Percentiles rank a stretch among this genome's conserved stretches.
Evolutionary conservation across 1,140 invertebrate species (phyloP).

Genomic region (Aphidius gifuensis): DNA sequence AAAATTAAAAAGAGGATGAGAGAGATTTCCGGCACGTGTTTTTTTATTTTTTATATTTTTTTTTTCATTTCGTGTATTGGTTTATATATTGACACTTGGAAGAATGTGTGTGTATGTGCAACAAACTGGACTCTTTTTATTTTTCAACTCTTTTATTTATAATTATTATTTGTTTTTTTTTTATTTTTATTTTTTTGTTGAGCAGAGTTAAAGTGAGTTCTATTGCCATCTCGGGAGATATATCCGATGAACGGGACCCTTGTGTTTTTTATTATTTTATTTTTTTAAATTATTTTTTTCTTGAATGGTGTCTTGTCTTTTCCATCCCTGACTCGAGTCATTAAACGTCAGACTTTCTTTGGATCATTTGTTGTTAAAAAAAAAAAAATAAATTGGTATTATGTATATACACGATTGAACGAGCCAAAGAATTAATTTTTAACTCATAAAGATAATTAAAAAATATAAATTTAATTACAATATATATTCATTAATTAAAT

Average conservation of each 20-base stretch:
- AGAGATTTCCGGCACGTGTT: no score
- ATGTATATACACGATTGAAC: no score
- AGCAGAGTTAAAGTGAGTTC: background rate
- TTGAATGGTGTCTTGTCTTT: background rate
- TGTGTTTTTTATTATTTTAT: conserved; percentile 17
- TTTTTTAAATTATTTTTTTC: background rate
- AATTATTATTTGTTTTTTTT: background rate
- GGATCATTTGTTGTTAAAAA: conserved; percentile 16
- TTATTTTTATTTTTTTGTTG: no score
- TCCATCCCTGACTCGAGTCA: conserved; percentile 5
- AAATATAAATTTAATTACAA: no score
- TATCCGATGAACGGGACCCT: conserved; percentile 27
- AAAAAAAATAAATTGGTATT: background rate
- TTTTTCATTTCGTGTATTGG: no score
- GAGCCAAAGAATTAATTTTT: no score
- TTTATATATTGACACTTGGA: no score
- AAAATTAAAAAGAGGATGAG: no score
- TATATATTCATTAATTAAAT: no score
- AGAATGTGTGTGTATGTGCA: no score
- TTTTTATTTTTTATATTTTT: no score
- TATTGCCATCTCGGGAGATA: conserved; percentile 24
- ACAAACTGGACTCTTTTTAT: background rate
- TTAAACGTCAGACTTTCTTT: conserved; percentile 22
- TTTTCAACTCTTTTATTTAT: background rate
- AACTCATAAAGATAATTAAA: no score